These are phyloP conservation scores for Chloroceryle amazona DNA, from an alignment of 2,797 vertebrate species.

Conservation along the genomic window DNA sequence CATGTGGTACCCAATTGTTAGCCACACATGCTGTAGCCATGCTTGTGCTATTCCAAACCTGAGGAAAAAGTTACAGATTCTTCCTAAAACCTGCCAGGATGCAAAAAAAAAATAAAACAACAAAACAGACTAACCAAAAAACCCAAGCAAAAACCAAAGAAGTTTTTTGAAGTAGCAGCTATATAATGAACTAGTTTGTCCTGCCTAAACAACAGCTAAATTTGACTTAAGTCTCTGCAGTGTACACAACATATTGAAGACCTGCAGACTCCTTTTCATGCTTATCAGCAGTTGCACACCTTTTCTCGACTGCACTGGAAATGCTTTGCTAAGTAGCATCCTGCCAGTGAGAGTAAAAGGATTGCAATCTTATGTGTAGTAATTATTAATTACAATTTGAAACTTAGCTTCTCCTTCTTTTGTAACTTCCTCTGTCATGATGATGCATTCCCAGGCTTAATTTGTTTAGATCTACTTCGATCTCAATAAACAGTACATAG, in stretches of 20 bases:
- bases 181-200: not conserved
- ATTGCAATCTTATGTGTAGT: not conserved
- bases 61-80: not conserved
- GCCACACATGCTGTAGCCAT: not conserved
- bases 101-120: not conserved
- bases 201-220: not conserved
- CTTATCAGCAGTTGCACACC: slow-evolving; percentile 13
- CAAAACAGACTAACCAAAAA: not conserved
- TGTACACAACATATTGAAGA: not conserved
- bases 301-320: not conserved
- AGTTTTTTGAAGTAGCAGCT: not conserved
- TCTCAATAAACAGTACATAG: not conserved
- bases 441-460: not conserved
- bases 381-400: slow-evolving; percentile 13
- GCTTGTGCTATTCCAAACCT: not conserved
- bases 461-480: not conserved
- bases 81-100: not conserved
- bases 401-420: not conserved
- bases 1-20: slow-evolving; percentile 18
- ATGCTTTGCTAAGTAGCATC: not conserved
- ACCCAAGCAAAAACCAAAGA: not conserved
- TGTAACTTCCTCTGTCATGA: not conserved
- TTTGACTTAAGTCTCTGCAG: not conserved
- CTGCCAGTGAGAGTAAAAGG: not conserved
- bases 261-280: not conserved